Evolutionary conservation across 2,797 vertebrate genomes (phyloP).

Genomic region (Mus spretus): DNA sequence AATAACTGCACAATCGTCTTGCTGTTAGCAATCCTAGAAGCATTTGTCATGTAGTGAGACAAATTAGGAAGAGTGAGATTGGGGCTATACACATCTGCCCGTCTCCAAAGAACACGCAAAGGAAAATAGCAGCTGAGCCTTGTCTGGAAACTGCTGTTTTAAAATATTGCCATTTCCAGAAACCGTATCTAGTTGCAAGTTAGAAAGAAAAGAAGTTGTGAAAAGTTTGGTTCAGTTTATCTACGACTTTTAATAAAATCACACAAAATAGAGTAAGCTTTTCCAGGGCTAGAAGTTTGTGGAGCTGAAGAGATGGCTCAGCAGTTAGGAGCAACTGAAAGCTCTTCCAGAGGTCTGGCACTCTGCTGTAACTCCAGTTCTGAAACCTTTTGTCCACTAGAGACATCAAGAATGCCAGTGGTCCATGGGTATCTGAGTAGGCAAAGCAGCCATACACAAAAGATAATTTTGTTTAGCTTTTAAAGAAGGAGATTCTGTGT

Average conservation of each 20-base stretch:
- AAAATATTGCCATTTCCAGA: neutral
- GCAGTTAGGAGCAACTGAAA: too few relatives aligned
- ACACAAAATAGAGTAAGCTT: neutral
- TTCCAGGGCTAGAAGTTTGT: neutral
- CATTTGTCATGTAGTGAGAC: neutral
- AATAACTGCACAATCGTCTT: neutral
- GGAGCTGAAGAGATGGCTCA: neutral
- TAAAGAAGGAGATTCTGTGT: neutral
- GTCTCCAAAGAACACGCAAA: neutral
- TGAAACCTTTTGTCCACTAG: neutral
- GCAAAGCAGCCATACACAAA: too few relatives aligned
- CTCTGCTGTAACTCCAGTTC: too few relatives aligned
- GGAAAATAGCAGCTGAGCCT: neutral
- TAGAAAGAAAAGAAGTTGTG: slow-evolving; percentile 5
- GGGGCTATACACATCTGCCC: neutral
- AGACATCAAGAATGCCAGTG: neutral
- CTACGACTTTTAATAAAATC: slow-evolving; percentile 14
- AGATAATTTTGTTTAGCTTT: neutral
- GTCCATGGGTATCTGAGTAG: neutral
- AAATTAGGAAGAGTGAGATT: neutral
- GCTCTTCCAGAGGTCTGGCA: neutral
- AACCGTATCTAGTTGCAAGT: neutral
- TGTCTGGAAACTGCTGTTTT: neutral
- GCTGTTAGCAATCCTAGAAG: neutral
- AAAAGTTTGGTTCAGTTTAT: neutral